Percentiles rank a stretch among this genome's conserved stretches.
phyloP scores from a whole-genome alignment of 92 coral and sea anemone genomes.

The Metridium senile region DNA sequence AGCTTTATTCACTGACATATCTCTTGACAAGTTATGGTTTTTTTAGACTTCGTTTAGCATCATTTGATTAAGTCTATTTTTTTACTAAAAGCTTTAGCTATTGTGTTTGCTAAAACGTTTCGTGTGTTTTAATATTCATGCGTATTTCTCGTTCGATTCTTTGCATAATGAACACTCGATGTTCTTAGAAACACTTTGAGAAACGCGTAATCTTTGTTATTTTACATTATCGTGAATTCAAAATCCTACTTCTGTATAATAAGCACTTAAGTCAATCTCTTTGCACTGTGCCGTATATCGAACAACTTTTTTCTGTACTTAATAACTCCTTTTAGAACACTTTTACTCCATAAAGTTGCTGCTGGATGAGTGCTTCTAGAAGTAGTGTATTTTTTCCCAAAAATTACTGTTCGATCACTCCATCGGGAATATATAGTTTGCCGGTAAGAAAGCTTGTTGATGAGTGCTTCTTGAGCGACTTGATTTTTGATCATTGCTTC shows the following conservation, averaged over 20 bases:
- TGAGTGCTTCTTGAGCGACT: background rate
- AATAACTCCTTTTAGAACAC: background rate
- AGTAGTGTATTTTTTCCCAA: too few relatives aligned
- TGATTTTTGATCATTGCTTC: conserved; percentile 2
- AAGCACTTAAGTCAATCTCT: background rate
- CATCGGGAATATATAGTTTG: too few relatives aligned
- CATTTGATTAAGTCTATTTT: too few relatives aligned
- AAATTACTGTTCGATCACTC: too few relatives aligned
- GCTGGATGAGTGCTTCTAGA: background rate
- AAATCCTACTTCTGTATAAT: background rate
- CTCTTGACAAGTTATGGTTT: background rate
- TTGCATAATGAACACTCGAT: background rate
- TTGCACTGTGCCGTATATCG: background rate
- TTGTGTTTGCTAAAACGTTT: background rate
- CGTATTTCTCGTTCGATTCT: background rate
- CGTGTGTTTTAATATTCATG: background rate
- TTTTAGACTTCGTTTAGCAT: background rate
- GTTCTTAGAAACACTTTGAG: background rate
- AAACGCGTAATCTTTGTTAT: background rate
- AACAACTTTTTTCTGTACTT: background rate
- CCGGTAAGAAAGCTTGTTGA: background rate
- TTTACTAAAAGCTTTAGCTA: too few relatives aligned
- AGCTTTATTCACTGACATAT: background rate
- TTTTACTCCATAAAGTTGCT: background rate
- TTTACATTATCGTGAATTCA: background rate